Percentiles rank a stretch among this genome's conserved stretches.
phyloP scores from a whole-genome alignment of 1,140 invertebrate species.

The Helicoverpa zea region DNA sequence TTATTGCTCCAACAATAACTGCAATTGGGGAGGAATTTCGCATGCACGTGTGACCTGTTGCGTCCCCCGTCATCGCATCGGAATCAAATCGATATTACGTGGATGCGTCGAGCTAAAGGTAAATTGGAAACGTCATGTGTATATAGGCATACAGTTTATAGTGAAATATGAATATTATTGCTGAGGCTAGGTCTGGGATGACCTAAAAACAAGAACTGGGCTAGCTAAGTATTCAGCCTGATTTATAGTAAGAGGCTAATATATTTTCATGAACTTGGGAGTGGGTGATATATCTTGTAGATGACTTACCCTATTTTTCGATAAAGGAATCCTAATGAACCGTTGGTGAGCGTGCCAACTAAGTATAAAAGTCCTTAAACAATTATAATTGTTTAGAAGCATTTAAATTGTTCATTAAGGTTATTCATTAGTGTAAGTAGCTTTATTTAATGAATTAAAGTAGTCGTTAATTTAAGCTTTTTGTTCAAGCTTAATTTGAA shows the following conservation, averaged over 20 bases:
- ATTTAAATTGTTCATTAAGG: slow-evolving; percentile 28
- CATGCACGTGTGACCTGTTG: slow-evolving; percentile 51
- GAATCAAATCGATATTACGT: slow-evolving; percentile 70
- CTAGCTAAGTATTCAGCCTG: background rate
- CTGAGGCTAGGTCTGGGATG: slow-evolving; percentile 1
- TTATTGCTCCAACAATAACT: slow-evolving; percentile 58
- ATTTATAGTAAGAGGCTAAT: slow-evolving; percentile 28
- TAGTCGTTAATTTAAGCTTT: slow-evolving; percentile 11
- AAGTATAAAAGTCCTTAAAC: background rate
- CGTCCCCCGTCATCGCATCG: slow-evolving; percentile 66
- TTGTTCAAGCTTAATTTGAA: background rate
- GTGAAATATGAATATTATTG: slow-evolving; percentile 26
- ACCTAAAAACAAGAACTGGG: slow-evolving; percentile 30
- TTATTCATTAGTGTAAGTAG: slow-evolving; percentile 24
- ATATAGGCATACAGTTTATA: background rate
- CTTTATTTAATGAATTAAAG: slow-evolving; percentile 20
- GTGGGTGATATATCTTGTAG: slow-evolving; percentile 25
- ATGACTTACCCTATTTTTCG: slow-evolving; percentile 31
- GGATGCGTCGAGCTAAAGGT: slow-evolving; percentile 36
- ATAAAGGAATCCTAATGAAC: slow-evolving; percentile 37
- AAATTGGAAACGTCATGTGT: slow-evolving; percentile 38
- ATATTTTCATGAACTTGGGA: slow-evolving; percentile 33
- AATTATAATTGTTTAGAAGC: slow-evolving; percentile 13
- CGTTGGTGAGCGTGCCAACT: background rate
- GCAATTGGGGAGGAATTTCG: slow-evolving; percentile 26